Evolutionary conservation across 2,888 invertebrate species (phyloP).

Genomic region (Campoplex nolae): DNA sequence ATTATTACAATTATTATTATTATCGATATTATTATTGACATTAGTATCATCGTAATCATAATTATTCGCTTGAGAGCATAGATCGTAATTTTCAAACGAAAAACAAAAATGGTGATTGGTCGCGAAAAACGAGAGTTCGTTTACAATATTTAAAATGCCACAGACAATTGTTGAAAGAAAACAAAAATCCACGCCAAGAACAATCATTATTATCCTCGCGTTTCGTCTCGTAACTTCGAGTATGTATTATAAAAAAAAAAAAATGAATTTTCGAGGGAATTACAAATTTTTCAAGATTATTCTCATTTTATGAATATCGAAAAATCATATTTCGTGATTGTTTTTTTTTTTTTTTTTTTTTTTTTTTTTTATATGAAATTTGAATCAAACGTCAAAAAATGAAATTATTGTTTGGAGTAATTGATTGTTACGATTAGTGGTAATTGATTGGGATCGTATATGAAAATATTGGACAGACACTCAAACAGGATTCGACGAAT

Average conservation of each 20-base stretch:
- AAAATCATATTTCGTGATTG: background rate
- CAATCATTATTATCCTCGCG: slow-evolving; percentile 64
- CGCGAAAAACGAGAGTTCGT: slow-evolving; percentile 22
- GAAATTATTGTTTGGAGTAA: background rate
- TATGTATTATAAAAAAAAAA: background rate
- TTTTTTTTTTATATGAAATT: background rate
- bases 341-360: too few species aligned
- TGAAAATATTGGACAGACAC: background rate
- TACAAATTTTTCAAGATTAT: background rate
- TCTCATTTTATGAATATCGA: background rate
- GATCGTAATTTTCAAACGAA: slow-evolving; percentile 5
- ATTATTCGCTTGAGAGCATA: slow-evolving; percentile 23
- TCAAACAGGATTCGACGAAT: background rate
- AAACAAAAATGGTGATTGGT: slow-evolving; percentile 30
- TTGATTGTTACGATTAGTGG: background rate
- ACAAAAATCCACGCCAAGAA: slow-evolving; percentile 53
- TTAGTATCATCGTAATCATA: slow-evolving; percentile 42
- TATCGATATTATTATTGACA: slow-evolving; percentile 6
- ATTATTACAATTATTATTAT: slow-evolving; percentile 20
- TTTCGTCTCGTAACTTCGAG: slow-evolving; percentile 35
- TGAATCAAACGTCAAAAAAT: background rate
- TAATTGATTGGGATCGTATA: background rate
- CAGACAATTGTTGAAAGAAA: slow-evolving; percentile 47
- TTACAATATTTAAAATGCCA: slow-evolving; percentile 39
- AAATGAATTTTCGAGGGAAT: background rate